Base-by-base conservation (phyloP, 2,888 invertebrate species). In the Thysanoteuthis rhombus region DNA sequence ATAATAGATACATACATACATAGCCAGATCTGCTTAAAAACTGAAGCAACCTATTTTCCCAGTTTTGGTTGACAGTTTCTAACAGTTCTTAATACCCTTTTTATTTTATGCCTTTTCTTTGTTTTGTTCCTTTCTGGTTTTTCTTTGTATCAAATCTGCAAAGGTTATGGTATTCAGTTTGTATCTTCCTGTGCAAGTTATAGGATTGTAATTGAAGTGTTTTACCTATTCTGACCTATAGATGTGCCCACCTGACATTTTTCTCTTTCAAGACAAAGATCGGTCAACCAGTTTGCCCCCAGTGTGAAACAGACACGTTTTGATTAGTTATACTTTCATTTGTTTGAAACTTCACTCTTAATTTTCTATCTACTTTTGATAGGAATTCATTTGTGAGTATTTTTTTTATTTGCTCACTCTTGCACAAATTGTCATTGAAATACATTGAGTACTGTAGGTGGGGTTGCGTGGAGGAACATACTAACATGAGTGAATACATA, bases 101-200 rank as follows among this genome's bases (percentile, higher is more conserved):
- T 45, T 19, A 45, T 45, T 52, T 47, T 52, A 22, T 25, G 25
- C 28, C 22, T 52, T 52, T 52, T 52, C 52, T 52, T 52, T 52
- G 52, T 22, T 52, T 45, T 45, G 45, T 45, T 25, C 52, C 6
- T 52, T 52, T 52, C 52, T n/a, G n/a, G 36, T 75, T n/a, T 75
- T 75, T 36, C n/a, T 75, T 75, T 75, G 75, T 75, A n/a, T 75
- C 12, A n/a, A 75, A n/a, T 75, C n/a, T 75, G 75, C 36, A 75
- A 75, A 75, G 75, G 75, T 75, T 75, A 75, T 75, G 75, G n/a
- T 75, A 75, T 75, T 75, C 75, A 75, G 75, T 75, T n/a, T 75
- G n/a, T 75, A 75, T 75, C 36, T 75, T 75, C 16, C 75, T 16
- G 12, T 75, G 75, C 75, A 75, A 75, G 36, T 75, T n/a, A 75